A percentile compares a stretch with the other conserved stretches of the same genome.
phyloP scores from a whole-genome alignment of 1,140 invertebrate species.

The Hylaeus anthracinus region DNA sequence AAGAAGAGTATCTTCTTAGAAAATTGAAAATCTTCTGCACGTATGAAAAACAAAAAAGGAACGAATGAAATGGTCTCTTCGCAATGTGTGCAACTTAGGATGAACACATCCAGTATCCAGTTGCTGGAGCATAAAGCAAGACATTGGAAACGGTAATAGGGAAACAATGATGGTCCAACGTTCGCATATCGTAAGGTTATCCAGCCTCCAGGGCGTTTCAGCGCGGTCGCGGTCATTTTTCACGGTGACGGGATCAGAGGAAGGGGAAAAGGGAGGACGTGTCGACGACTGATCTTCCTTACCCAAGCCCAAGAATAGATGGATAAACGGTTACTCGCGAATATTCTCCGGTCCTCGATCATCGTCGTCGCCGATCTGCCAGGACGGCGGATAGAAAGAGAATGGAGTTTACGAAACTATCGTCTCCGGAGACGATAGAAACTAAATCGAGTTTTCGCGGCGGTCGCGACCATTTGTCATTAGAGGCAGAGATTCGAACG shows the following conservation, averaged over 20 bases:
- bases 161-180: background rate
- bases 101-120: no score
- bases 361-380: slow-evolving; percentile 37
- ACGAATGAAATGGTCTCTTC: no score
- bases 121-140: no score
- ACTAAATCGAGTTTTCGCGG: slow-evolving; percentile 32
- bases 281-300: slow-evolving; percentile 24
- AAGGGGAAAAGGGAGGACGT: background rate
- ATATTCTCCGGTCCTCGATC: slow-evolving; percentile 39
- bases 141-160: background rate
- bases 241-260: slow-evolving; percentile 14
- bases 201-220: background rate
- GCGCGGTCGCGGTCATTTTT: slow-evolving; percentile 12
- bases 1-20: no score
- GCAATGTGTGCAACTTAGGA: no score
- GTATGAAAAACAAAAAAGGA: no score
- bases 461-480: slow-evolving; percentile 18
- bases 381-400: slow-evolving; percentile 28
- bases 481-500: slow-evolving; percentile 2
- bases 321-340: slow-evolving; percentile 37
- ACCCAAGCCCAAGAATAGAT: background rate
- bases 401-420: slow-evolving; percentile 49
- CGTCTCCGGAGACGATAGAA: slow-evolving; percentile 16
- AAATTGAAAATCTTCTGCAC: no score
- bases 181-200: background rate